A percentile compares a stretch with the other conserved stretches of the same genome.
These are phyloP conservation scores for Pseudolaguvia tuberculata DNA, from an alignment of 2,113 vertebrate genomes.

Conservation along the genomic window DNA sequence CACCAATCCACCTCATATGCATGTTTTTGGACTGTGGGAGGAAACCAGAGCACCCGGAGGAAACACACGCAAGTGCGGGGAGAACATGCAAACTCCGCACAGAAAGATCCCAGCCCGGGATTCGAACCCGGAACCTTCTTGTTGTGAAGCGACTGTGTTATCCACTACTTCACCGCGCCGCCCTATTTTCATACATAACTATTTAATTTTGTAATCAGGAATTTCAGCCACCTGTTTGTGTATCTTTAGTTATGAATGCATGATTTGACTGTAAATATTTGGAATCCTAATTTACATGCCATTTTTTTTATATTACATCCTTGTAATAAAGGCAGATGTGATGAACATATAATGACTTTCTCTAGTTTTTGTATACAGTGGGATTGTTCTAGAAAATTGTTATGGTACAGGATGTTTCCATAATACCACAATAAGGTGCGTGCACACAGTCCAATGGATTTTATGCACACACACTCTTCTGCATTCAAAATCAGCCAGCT, in stretches of 20 bases:
- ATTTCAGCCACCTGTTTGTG: neutral
- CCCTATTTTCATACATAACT: neutral
- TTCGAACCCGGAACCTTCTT: too few species aligned
- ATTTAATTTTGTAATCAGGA: neutral
- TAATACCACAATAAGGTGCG: neutral
- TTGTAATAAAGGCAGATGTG: conserved; percentile 21
- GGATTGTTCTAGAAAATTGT: neutral
- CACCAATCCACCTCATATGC: too few species aligned
- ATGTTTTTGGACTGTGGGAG: too few species aligned
- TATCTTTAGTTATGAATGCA: neutral
- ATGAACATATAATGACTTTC: neutral
- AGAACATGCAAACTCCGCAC: too few species aligned
- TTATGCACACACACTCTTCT: neutral
- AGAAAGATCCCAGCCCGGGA: too few species aligned
- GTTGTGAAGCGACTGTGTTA: too few species aligned
- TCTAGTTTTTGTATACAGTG: neutral
- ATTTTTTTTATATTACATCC: conserved; percentile 22
- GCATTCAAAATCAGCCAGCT: too few species aligned
- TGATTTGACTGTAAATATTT: conserved; percentile 40
- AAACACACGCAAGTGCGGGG: too few species aligned
- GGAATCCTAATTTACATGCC: conserved; percentile 4
- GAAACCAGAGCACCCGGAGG: too few species aligned
- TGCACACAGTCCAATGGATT: neutral
- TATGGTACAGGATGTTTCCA: neutral
- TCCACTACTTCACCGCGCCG: too few species aligned